These are phyloP conservation scores for Lemur catta DNA, from an alignment of 2,797 vertebrate genomes.

Conservation along the genomic window DNA sequence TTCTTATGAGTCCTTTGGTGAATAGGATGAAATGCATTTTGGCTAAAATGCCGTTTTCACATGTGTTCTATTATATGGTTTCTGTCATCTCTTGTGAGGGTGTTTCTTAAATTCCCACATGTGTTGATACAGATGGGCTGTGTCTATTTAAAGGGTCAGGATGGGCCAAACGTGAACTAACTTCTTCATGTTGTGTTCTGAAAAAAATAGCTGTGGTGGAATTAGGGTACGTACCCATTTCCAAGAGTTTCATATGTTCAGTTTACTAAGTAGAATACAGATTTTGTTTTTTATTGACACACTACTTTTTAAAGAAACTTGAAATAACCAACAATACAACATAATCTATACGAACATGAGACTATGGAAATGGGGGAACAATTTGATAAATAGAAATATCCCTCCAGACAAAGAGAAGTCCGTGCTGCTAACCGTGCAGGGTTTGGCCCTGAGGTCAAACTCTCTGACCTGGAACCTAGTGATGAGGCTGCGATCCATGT, in stretches of 20 bases:
- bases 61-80: neutral
- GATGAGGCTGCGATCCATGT: neutral
- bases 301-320: neutral
- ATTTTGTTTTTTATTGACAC: neutral
- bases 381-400: neutral
- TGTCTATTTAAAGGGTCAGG: neutral
- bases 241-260: neutral
- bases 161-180: neutral
- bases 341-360: neutral
- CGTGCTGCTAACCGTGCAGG: neutral
- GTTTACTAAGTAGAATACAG: neutral
- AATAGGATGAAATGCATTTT: neutral
- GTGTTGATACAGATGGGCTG: no score
- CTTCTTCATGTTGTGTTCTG: neutral
- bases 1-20: neutral
- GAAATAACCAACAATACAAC: constrained; percentile 35
- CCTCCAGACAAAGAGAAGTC: neutral
- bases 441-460: neutral
- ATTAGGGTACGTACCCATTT: neutral
- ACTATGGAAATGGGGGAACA: neutral
- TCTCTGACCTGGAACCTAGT: neutral
- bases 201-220: neutral
- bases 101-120: neutral
- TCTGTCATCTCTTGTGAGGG: neutral
- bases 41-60: neutral